phyloP scores from a whole-genome alignment of 1,140 invertebrate genomes.

The Drosophila saltans region DNA sequence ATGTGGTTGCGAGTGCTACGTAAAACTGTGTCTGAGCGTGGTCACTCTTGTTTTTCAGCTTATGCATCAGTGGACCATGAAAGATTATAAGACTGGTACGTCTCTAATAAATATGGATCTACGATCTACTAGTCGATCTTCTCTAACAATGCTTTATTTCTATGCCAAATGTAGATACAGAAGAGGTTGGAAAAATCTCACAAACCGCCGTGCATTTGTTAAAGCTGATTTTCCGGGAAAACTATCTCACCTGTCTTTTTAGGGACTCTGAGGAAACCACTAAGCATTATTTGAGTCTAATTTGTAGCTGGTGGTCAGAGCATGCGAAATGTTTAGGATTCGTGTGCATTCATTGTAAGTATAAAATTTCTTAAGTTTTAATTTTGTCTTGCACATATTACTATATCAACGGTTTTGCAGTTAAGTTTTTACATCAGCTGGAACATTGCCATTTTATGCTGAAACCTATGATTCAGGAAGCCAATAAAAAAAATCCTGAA shows the following conservation, averaged over 20 bases:
- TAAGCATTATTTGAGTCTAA: conserved; percentile 67
- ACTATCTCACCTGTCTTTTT: conserved; percentile 66
- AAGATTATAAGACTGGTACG: conserved; percentile 47
- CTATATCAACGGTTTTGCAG: conserved; percentile 32
- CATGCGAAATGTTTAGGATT: conserved; percentile 52
- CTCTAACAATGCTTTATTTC: neutral
- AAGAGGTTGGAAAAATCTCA: conserved; percentile 59
- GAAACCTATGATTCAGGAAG: conserved; percentile 60
- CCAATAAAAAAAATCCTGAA: conserved; percentile 52
- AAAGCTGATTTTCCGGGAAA: conserved; percentile 69
- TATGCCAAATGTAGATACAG: conserved; percentile 38
- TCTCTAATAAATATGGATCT: neutral
- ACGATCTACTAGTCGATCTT: neutral
- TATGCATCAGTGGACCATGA: conserved; percentile 71
- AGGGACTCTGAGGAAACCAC: conserved; percentile 75
- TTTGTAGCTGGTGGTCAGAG: conserved; percentile 72
- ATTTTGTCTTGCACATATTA: neutral
- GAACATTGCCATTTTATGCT: conserved; percentile 69
- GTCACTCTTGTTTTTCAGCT: conserved; percentile 73
- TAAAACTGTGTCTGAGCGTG: conserved; percentile 72
- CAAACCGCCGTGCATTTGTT: conserved; percentile 67
- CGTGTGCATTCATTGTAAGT: conserved; percentile 62
- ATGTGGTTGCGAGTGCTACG: conserved; percentile 68
- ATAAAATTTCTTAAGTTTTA: neutral
- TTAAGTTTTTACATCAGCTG: conserved; percentile 60